Base-by-base conservation (phyloP, 2,888 invertebrate genomes). In the Tethea ocularis region DNA sequence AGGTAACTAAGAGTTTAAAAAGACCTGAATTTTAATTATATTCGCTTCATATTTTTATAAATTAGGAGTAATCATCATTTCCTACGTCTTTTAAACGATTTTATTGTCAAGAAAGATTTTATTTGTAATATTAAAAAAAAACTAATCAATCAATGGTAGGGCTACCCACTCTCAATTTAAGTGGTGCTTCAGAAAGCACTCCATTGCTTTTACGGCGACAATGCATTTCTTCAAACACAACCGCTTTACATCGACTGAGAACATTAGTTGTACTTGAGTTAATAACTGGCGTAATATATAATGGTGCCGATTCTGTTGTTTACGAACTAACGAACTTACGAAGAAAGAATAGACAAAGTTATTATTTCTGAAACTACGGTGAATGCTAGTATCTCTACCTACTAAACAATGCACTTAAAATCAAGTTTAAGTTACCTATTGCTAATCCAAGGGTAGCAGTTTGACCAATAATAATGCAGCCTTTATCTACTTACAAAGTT, bases 161-260 rank as follows among this genome's bases (percentile, higher is more conserved):
- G 52, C n/a, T n/a, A 6, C 11, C 24, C 52, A 52, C 26, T 24
- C 24, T 52, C 23, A 23, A 26, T 52, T 2, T 24, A 52, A 52
- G 52, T 52, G 52, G 52, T 46, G 20, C 52, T 26, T 52, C 26
- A n/a, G 20, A 52, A 52, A n/a, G 52, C 52, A 52, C 52, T 52
- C 23, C 15, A 24, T 24, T 52, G 26, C 52, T 52, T 52, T 52
- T 2, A 23, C 52, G 8, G 26, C 15, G 26, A 26, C 52, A 52
- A 52, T 52, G 52, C 52, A 52, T 52, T 52, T 23, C 52, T 51
- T 51, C 23, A 51, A 52, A 46, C 46, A n/a, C 52, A 26, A n/a
- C n/a, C 24, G 26, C 52, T 52, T 46, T 20, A 20, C 46, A 46
- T 46, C 6, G 17, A 20, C 10, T 17, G 8, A 20, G 20, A 20